Percentiles rank a stretch among this genome's conserved stretches.
phyloP scores from a whole-genome alignment of 2,797 vertebrate species.

The Neoniphon sammara region DNA sequence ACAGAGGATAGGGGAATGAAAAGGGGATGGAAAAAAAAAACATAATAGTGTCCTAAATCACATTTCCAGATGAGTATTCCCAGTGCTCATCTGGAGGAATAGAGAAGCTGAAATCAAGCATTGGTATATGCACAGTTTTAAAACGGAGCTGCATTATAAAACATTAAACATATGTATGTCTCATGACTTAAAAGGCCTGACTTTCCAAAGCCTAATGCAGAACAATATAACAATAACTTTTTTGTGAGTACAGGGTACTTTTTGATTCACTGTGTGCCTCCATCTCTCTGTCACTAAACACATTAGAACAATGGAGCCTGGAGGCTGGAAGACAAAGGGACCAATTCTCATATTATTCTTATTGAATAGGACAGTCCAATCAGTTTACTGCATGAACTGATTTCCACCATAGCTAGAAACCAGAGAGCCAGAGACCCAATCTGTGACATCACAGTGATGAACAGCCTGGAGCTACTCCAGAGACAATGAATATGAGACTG shows the following conservation, averaged over 20 bases:
- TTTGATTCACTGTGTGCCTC: conserved; percentile 17
- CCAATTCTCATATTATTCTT: conserved; percentile 29
- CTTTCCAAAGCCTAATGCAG: conserved; percentile 16
- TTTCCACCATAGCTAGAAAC: conserved; percentile 24
- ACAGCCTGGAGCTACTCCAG: conserved; percentile 39
- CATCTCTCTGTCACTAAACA: conserved; percentile 18
- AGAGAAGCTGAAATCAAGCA: conserved; percentile 12
- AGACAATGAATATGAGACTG: conserved; percentile 48
- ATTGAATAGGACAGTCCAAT: conserved; percentile 28
- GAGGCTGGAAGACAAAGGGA: conserved; percentile 20
- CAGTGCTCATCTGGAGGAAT: background rate
- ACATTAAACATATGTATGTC: background rate
- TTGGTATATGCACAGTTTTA: conserved; percentile 1
- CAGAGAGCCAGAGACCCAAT: conserved; percentile 31
- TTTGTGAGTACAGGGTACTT: background rate
- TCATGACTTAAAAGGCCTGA: conserved; percentile 15
- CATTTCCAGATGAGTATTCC: background rate
- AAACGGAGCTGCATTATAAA: background rate
- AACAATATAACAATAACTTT: background rate
- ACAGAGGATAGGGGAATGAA: conserved; percentile 2
- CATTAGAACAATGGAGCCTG: conserved; percentile 17
- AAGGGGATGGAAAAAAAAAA: conserved; percentile 5
- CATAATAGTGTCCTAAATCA: background rate
- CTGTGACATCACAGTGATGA: conserved; percentile 47
- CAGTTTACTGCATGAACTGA: conserved; percentile 45